Conservation (phyloP, 2,113 vertebrate genomes). For the Barbus barbus region DNA sequence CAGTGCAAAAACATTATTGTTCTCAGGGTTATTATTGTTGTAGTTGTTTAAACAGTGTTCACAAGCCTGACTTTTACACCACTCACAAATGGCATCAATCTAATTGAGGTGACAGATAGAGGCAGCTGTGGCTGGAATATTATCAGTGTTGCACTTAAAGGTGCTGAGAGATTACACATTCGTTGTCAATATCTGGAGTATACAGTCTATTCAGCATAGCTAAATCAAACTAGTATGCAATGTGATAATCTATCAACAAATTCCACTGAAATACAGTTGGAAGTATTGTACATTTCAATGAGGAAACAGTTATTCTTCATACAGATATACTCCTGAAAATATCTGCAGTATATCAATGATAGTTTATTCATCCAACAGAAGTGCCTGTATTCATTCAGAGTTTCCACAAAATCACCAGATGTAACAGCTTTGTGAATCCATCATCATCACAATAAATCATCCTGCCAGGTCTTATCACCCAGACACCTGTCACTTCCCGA, state of each 20-base stretch:
- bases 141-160: not conserved
- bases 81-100: conserved; percentile 6
- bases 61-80: not conserved
- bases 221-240: not conserved
- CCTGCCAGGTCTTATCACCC: not conserved
- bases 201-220: not conserved
- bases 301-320: not conserved
- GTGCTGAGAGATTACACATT: not conserved
- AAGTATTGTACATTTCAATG: not conserved
- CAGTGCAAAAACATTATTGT: not conserved
- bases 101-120: conserved; percentile 1
- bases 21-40: not conserved
- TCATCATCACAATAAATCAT: not conserved
- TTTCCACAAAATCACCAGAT: not conserved
- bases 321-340: not conserved
- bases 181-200: not conserved
- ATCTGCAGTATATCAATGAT: not conserved
- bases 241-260: not conserved
- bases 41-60: conserved; percentile 12
- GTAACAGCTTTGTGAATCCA: not conserved
- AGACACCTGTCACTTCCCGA: not conserved
- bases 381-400: not conserved
- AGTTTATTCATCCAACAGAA: not conserved
- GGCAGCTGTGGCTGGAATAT: not conserved
- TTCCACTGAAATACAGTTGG: not conserved